Base-by-base conservation (phyloP, 1,140 invertebrate genomes). In the Rhizoglyphus robini region DNA sequence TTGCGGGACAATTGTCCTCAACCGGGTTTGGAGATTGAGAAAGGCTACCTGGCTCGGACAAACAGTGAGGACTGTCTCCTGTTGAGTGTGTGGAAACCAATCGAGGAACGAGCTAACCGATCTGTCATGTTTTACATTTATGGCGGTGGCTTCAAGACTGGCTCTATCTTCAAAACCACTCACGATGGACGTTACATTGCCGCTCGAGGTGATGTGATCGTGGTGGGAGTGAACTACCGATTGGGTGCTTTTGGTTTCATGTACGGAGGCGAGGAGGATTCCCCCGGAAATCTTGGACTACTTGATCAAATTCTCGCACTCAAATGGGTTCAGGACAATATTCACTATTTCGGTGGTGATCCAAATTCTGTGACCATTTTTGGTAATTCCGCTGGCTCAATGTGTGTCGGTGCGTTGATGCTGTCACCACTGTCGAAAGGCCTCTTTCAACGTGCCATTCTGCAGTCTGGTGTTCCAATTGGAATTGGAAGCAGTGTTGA, bases 161-260 rank as follows among this genome's bases (percentile, higher is more conserved):
- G 94, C 91, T 27, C 65, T 18, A 63, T 60, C 2, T 66, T 60
- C 23, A 79, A 96, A 68, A 90, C 96, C 75, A 84, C 96, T 15
- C 97, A 98, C 77, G 91, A 97, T 78, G 88, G 84, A 62, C 77
- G 79, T 68, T 87, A 86, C 72, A 77, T 98, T 34, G 90, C 89
- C 0, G 86, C 87, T 15, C 23, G 15, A 15, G 41, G 41, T 46
- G 41, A 96, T 71, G 82, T 97, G 18, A 88, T 98, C 54, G 79
- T 96, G 65, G 91, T 95, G 4, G 87, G 90, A 36, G 90, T 96
- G 83, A 91, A 96, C 74, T 96, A 97, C 74, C 82, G 93, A 62
- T 83, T 95, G 5, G 88, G 90, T 20, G 87, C 87, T 11, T 80
- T 97, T 4, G 94, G 94, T 4, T 98, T 95, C 77, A 81, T 97